Evolutionary conservation across 53 echinoderm and acorn worm species (phyloP), one percentile per base, ranked within the genome.

Genomic region (Holothuria leucospilota): DNA sequence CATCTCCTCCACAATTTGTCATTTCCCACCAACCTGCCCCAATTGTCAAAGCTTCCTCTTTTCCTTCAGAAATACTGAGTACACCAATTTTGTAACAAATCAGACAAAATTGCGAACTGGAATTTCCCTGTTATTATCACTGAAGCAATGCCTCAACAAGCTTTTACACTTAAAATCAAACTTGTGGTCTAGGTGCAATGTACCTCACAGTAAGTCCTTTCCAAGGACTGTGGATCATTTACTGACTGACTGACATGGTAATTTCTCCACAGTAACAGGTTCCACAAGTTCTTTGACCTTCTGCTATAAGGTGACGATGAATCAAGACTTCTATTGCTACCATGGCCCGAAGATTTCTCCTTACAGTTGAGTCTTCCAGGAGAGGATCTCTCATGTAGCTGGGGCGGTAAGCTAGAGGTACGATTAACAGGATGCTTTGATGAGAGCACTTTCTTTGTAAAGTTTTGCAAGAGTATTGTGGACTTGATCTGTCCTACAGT

Each of bases 401-500:
- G 75, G 41, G 75, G 75, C 13, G 80, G 80, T 16, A 59, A 60
- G 53, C 80, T 80, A 62, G 59, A 27, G 59, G 80, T 80, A 53
- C 80, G 80, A 34, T 80, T 80, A 15, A 80, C 13, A 21, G 56
- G 29, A 25, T 62, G 59, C 56, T 61, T 80, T 26, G 61, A 58
- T 7, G 80, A 16, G 20, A 80, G 27, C 6, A 34, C 29, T 24
- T 26, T 80, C 67, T 67, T 27, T 20, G 59, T 60, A 14, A 80
- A 59, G 34, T 51, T 60, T n/a, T 80, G 59, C 2, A 38, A 13
- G 18, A 38, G 38, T 15, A 60, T 61, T 18, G 59, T 59, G 21
- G 29, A 61, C 56, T 80, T 80, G 6, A 60, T 39, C 80, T 30
- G 52, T 62, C 80, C 59, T 12, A 61, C 10, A 0, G 80, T 80